phyloP scores from a whole-genome alignment of 2,888 invertebrate species.

The Sipha maydis region DNA sequence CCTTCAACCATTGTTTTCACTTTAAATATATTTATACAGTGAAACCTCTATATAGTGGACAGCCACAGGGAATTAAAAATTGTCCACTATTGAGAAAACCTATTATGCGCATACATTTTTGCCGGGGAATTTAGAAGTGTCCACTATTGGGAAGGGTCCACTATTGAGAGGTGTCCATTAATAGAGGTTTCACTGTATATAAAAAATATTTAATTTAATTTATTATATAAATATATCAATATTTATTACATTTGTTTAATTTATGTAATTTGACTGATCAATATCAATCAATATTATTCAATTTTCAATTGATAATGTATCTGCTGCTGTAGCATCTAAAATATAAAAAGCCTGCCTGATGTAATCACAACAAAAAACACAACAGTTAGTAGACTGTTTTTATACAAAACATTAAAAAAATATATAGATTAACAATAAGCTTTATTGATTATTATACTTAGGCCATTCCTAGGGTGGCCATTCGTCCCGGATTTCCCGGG shows the following conservation, averaged over 20 bases:
- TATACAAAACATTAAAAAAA: background rate
- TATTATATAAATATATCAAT: slow-evolving; percentile 2
- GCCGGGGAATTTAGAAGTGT: no score
- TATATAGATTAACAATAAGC: background rate
- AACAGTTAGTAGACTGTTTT: background rate
- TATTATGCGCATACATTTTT: no score
- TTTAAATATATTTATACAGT: slow-evolving; percentile 68
- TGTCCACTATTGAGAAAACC: no score
- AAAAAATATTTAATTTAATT: no score
- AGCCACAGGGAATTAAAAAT: no score
- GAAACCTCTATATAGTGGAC: no score
- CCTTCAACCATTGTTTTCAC: slow-evolving; percentile 89
- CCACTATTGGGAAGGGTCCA: no score
- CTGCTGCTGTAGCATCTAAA: slow-evolving; percentile 85
- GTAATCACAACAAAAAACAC: background rate
- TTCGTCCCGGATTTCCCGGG: no score
- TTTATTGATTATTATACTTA: no score
- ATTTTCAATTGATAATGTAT: slow-evolving; percentile 91
- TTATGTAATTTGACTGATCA: slow-evolving; percentile 79
- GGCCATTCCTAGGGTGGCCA: no score
- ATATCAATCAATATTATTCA: slow-evolving; percentile 88
- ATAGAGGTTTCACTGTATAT: no score
- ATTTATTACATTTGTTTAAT: background rate
- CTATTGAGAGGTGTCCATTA: no score
- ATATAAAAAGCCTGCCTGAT: background rate